Evolutionary conservation across 1,140 invertebrate species (phyloP), one percentile per base, ranked within the genome.

Genomic region (Drosophila mayri): DNA sequence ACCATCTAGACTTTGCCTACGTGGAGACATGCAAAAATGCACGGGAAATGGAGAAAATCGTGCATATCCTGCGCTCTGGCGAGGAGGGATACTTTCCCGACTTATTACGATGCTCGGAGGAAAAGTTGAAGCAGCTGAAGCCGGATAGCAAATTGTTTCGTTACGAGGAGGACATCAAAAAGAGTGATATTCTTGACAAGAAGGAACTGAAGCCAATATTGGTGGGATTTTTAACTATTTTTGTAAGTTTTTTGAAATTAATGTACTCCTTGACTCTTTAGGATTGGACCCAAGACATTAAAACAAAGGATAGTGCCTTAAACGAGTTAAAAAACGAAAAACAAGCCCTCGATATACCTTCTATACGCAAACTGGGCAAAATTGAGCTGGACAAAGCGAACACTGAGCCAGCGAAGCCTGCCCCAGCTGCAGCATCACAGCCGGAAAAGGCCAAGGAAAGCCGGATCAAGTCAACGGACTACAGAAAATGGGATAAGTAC

Each of bases 401-500:
- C 9, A 12, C 25, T 8, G 38, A 37, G 7, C 2, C 22, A 37
- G 1, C 62, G 0, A 63, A 77, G 16, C 55, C 73, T 12, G 1
- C 18, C 0, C 32, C 37, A 4, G 7, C 35, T 10, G 20, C 18
- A 3, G 6, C 43, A 20, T 1, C 57, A 18, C 28, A 43, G 41
- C 7, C 40, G 10, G 7, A 38, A 0, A 75, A 60, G 10, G 25
- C 66, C 7, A 66, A 66, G 35, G 72, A 74, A 7, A 12, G 62
- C 1, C 75, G 84, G 8, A 76, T 81, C 20, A 76, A 92, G 35
- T 93, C 94, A 12, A 95, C 93, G 7, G 95, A 96, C 76, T 96
- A 96, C 71, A 86, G 80, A 2, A 93, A 94, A 64, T 96, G 96
- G 96, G 95, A 96, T 81, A 95, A 95, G 88, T 96, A 95, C 81